Base-by-base conservation (phyloP, 2,888 invertebrate species). In the Actias luna region DNA sequence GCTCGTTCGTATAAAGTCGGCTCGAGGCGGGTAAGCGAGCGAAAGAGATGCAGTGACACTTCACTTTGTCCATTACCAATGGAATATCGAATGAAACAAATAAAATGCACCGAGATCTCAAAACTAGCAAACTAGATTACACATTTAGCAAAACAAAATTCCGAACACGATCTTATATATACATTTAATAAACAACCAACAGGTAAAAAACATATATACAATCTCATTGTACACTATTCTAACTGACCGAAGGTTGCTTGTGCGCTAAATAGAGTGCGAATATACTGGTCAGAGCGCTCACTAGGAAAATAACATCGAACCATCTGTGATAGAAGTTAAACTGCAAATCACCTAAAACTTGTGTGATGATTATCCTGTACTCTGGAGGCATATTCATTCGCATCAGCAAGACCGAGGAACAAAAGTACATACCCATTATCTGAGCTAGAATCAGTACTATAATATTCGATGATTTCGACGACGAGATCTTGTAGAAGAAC, bases 341-440 rank as follows among this genome's bases (percentile, higher is more conserved):
- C 86, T 99, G 99, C 66, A 99, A 91, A 82, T 99, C 99, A 0
- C 99, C 99, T 22, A 99, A 88, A 0, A 99, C 99, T 93, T 94
- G 94, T 0, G 94, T 94, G 63, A 94, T 94, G 60, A 99, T 99
- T 58, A 96, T 96, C 42, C 99, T 94, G 87, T 99, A 99, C 84
- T 99, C 98, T 0, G 97, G 95, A 0, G 99, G 99, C 98, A 99
- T 99, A 84, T 99, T 99, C 99, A 99, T 99, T 35, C 99, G 93
- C 96, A 99, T 98, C 50, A 99, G 90, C 0, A 99, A 94, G 0
- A 99, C 99, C 0, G 98, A 99, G 0, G 99, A 99, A 62, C 99
- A 98, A 90, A 99, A 99, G 84, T 99, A 99, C 99, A 99, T 99
- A 46, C 99, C 99, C 99, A 99, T 99, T 75, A 99, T 97, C 93